Base-by-base conservation (phyloP, 2,113 vertebrate species). In the Sturnira hondurensis region DNA sequence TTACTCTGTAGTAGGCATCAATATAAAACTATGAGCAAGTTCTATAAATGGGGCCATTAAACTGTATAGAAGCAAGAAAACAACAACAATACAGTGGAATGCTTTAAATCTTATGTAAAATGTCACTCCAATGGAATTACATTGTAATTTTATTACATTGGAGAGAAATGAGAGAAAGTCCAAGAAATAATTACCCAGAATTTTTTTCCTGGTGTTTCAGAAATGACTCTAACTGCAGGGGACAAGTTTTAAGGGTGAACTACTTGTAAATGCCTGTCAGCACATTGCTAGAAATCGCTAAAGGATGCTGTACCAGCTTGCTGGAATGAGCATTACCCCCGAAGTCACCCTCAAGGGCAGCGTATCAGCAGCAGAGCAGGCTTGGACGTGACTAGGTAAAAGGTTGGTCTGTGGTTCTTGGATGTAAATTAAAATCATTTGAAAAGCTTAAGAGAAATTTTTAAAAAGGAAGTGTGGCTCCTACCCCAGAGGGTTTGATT, bases 21-120 rank as follows among this genome's bases (percentile, higher is more conserved):
- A 73, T 36, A 63, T 73, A 67, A 61, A 93, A 11, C 31, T n/a
- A 41, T 2, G 45, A 83, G 28, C 13, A 89, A 83, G 33, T 89
- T 89, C n/a, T 58, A 83, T 28, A 38, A 85, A 52, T 6, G 73
- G 20, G 20, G 13, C 28, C 86, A 88, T 54, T 81, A 71, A 65
- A 91, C 3, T 77, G 12, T 89, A 0, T 63, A 41, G 67, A 89
- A 90, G 28, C 7, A 52, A 90, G 54, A 86, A 81, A 43, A 47
- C 28, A 86, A 85, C 58, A 58, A 81, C 85, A 16, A 74, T 76
- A 11, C 14, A 90, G 54, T 38, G 41, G 15, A 76, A 94, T 16
- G 28, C 12, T 92, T 94, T 86, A 97, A 70, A 15, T 11, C 22
- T 76, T 77, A 86, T 78, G 68, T 89, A 91, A 95, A 91, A 88